Evolutionary conservation across 2,888 invertebrate genomes (phyloP).

Genomic region (Acronicta psi): DNA sequence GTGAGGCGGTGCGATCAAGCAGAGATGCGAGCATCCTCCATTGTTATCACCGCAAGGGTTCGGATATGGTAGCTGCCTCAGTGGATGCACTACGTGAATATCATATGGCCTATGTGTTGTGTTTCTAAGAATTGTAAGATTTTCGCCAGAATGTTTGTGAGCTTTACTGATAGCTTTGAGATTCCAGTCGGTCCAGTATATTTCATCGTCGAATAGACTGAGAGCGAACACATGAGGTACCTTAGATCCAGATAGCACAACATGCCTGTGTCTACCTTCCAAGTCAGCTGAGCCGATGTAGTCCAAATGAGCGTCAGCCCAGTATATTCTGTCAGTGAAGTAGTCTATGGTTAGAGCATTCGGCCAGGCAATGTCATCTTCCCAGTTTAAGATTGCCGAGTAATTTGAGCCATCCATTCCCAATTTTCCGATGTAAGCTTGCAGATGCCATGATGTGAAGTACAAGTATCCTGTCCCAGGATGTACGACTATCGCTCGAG

Average conservation of each 20-base stretch:
- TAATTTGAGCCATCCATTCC: constrained; percentile 99
- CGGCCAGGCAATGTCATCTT: constrained; percentile 99
- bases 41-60: constrained; percentile 98
- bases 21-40: constrained; percentile 98
- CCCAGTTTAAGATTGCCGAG: constrained; percentile 96
- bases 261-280: constrained; percentile 96
- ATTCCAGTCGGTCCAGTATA: constrained; percentile 99
- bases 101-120: constrained; percentile 98
- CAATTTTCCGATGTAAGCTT: constrained; percentile 98
- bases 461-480: constrained; percentile 98
- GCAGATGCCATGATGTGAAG: constrained; percentile 98
- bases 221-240: constrained; percentile 99
- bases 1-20: constrained; percentile 95
- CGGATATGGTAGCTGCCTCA: constrained; percentile 94
- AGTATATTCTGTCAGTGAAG: constrained; percentile 98
- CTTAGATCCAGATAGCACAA: constrained; percentile 93
- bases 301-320: constrained; percentile 99
- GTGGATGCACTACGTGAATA: constrained; percentile 96
- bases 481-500: constrained; percentile 97
- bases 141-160: constrained; percentile 96
- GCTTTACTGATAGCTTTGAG: constrained; percentile 96
- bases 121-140: constrained; percentile 93
- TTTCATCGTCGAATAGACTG: constrained; percentile 96
- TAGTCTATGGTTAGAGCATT: constrained; percentile 99
- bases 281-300: constrained; percentile 98